Evolutionary conservation across 2,888 invertebrate species (phyloP).

Genomic region (Beris chalybata): DNA sequence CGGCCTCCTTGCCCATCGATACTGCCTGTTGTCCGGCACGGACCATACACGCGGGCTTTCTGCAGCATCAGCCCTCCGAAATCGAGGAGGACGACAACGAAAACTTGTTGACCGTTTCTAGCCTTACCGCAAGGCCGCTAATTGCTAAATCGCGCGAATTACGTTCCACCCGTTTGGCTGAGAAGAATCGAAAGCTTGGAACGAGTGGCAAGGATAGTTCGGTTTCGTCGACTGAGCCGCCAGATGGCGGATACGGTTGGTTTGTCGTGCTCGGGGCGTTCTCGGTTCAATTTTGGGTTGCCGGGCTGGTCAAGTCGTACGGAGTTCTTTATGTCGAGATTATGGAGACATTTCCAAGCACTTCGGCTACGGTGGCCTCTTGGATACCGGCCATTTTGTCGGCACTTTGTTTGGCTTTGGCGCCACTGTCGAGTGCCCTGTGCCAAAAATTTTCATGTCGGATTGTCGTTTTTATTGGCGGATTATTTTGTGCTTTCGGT

Average conservation of each 20-base stretch:
- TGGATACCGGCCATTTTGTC: conserved; percentile 81
- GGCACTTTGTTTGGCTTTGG: conserved; percentile 74
- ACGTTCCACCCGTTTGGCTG: conserved; percentile 49
- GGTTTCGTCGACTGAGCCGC: conserved; percentile 55
- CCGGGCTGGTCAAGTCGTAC: conserved; percentile 78
- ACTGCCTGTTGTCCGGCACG: conserved; percentile 47
- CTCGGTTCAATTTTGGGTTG: conserved; percentile 80
- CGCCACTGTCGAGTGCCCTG: conserved; percentile 72
- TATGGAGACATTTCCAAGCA: conserved; percentile 75
- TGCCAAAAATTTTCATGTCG: conserved; percentile 72
- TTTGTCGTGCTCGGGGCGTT: conserved; percentile 76
- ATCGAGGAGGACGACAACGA: conserved; percentile 70
- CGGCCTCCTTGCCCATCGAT: conserved; percentile 59
- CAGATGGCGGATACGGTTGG: conserved; percentile 79
- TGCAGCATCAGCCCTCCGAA: conserved; percentile 57
- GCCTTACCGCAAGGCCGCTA: conserved; percentile 71
- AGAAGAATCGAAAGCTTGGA: conserved; percentile 39
- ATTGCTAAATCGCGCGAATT: conserved; percentile 70
- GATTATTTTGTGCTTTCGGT: conserved; percentile 71
- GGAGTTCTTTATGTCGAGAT: conserved; percentile 80
- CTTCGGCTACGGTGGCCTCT: conserved; percentile 73
- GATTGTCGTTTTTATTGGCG: conserved; percentile 71
- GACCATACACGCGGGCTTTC: conserved; percentile 54
- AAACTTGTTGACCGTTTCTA: conserved; percentile 71
- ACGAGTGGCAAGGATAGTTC: conserved; percentile 20